Base-by-base conservation (phyloP, 2,113 vertebrate genomes). In the Burhinus oedicnemus region DNA sequence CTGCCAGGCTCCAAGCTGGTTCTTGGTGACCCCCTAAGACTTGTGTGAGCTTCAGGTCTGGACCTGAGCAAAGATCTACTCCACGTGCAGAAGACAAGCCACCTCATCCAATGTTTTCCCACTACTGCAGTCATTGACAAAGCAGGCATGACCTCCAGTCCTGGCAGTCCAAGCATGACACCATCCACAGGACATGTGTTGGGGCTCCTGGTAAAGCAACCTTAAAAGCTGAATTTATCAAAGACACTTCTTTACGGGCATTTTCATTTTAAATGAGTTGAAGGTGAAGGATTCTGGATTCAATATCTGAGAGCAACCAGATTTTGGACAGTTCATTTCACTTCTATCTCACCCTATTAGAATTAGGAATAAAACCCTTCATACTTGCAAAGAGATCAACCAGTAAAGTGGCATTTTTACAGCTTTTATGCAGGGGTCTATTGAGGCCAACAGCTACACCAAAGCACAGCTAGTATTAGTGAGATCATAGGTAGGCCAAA, bases 101-200 rank as follows among this genome's bases (percentile, higher is more conserved):
- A 38, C 8, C 17, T 20, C 23, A 6, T 4, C 19, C 1, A 0
- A 6, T 10, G 16, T 11, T 54, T 42, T 69, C 30, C 20, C 23
- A 32, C 49, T 26, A 13, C 5, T 3, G 2, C 52, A 44, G 26
- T 12, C 9, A 5, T 2, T 18, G 38, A 11, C n/a, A 65, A 25
- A 76, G 15, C 44, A 36, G 34, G 5, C 11, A 10, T 68, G 25
- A 26, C 52, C 47, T 52, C 30, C 36, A 38, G 30, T 12, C 21
- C 55, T 15, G n/a, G 30, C 38, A 69, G 4, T 23, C 57, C 19
- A 16, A 34, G 11, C n/a, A 20, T 9, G 44, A 19, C 32, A 14
- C 26, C 6, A 0, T 8, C 17, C 13, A 10, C 0, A 6, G 16
- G 29, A 78, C 3, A 2, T 3, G 6, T 4, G 5, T 36, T 20